A percentile compares a stretch with the other conserved stretches of the same genome.
phyloP scores from a whole-genome alignment of 2,888 invertebrate genomes.

The Epistrophe grossulariae region DNA sequence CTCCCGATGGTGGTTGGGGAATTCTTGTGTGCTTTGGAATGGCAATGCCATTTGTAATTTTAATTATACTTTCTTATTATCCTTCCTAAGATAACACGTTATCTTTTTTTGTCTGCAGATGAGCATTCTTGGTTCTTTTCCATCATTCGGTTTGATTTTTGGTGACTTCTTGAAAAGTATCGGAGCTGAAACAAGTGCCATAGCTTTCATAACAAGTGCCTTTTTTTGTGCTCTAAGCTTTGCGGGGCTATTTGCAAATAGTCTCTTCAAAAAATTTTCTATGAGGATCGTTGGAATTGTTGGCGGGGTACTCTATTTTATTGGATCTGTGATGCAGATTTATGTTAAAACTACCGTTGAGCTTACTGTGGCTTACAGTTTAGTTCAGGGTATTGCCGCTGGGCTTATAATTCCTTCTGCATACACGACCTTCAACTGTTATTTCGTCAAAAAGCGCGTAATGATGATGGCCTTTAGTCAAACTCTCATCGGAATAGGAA shows the following conservation, averaged over 20 bases:
- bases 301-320: slow-evolving; percentile 87
- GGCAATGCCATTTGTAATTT: slow-evolving; percentile 88
- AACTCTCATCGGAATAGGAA: slow-evolving; percentile 88
- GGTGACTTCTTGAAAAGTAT: slow-evolving; percentile 88
- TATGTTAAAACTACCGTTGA: slow-evolving; percentile 87
- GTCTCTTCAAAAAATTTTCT: slow-evolving; percentile 87
- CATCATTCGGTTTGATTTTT: slow-evolving; percentile 89
- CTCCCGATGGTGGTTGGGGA: slow-evolving; percentile 93
- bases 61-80: background rate
- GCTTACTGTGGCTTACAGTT: slow-evolving; percentile 87
- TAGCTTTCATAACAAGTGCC: slow-evolving; percentile 89
- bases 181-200: slow-evolving; percentile 88
- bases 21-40: slow-evolving; percentile 90
- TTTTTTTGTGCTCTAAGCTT: slow-evolving; percentile 85
- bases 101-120: slow-evolving; percentile 84
- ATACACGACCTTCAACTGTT: slow-evolving; percentile 90
- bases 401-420: slow-evolving; percentile 90
- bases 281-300: slow-evolving; percentile 88
- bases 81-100: background rate
- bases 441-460: slow-evolving; percentile 88
- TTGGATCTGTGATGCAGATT: slow-evolving; percentile 87
- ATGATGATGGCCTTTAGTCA: slow-evolving; percentile 91
- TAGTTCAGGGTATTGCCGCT: slow-evolving; percentile 89
- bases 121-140: slow-evolving; percentile 87
- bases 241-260: slow-evolving; percentile 88